Conservation (phyloP, 2,113 vertebrate genomes). For the Silurus meridionalis region DNA sequence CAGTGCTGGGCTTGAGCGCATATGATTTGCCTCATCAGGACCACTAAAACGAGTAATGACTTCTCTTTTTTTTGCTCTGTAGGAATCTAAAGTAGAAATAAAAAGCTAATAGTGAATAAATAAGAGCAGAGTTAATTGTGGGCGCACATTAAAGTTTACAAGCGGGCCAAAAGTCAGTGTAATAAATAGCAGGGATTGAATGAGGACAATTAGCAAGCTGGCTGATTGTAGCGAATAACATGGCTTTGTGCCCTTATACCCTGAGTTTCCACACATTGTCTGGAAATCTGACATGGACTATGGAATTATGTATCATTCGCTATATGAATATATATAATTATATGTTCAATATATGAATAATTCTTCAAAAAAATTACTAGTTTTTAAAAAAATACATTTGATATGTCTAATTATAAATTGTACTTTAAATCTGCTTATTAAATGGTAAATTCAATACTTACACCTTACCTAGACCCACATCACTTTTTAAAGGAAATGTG, state of each 20-base stretch:
- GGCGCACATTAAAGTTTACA: slow-evolving; percentile 67
- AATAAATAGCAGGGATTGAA: slow-evolving; percentile 62
- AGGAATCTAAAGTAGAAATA: slow-evolving; percentile 28
- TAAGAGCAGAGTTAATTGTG: slow-evolving; percentile 56
- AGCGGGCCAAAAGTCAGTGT: slow-evolving; percentile 58
- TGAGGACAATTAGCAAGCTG: slow-evolving; percentile 64
- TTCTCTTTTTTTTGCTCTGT: not conserved
- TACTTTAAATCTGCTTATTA: not conserved
- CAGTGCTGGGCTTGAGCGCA: slow-evolving; percentile 18
- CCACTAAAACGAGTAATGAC: not conserved
- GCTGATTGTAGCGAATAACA: slow-evolving; percentile 57
- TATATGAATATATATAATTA: not conserved
- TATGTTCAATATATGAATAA: not conserved
- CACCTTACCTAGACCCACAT: not conserved
- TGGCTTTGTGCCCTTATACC: not conserved
- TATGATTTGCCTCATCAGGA: not conserved
- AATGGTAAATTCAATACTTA: not conserved
- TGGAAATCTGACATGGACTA: not conserved
- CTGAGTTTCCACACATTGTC: not conserved
- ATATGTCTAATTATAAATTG: not conserved
- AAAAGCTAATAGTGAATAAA: slow-evolving; percentile 52
- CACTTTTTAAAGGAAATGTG: not conserved
- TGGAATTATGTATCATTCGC: not conserved
- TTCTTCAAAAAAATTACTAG: not conserved
- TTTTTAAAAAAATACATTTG: not conserved